Evolutionary conservation across 2,888 invertebrate species (phyloP).

Genomic region (Boloria euphrosyne): DNA sequence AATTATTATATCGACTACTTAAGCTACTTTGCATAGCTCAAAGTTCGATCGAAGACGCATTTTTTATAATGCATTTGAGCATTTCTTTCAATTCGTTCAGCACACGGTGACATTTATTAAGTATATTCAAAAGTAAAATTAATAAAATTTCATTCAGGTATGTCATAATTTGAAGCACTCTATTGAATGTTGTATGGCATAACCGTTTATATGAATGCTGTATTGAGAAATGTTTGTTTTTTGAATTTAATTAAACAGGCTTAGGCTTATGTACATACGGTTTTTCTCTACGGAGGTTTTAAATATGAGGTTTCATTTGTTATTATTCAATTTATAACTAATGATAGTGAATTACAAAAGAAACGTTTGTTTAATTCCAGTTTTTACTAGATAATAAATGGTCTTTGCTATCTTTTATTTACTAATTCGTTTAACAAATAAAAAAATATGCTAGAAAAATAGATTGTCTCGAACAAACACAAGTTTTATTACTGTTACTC

Average conservation of each 20-base stretch:
- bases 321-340: no score
- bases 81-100: conserved; percentile 8
- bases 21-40: conserved; percentile 21
- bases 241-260: conserved; percentile 1
- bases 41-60: conserved; percentile 15
- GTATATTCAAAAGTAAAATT: conserved; percentile 12
- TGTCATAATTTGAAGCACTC: conserved; percentile 1
- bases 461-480: no score
- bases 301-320: no score
- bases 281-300: no score
- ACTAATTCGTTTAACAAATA: no score
- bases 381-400: no score
- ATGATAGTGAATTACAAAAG: no score
- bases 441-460: no score
- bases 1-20: conserved; percentile 34
- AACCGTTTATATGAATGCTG: conserved; percentile 1
- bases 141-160: neutral
- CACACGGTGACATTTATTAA: conserved; percentile 6
- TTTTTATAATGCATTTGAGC: conserved; percentile 18
- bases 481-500: no score
- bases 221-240: conserved; percentile 1
- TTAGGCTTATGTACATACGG: neutral
- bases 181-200: neutral
- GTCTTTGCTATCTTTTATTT: no score
- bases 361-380: no score